Base-by-base conservation (phyloP, 2,888 invertebrate genomes). In the Hermodice carunculata region DNA sequence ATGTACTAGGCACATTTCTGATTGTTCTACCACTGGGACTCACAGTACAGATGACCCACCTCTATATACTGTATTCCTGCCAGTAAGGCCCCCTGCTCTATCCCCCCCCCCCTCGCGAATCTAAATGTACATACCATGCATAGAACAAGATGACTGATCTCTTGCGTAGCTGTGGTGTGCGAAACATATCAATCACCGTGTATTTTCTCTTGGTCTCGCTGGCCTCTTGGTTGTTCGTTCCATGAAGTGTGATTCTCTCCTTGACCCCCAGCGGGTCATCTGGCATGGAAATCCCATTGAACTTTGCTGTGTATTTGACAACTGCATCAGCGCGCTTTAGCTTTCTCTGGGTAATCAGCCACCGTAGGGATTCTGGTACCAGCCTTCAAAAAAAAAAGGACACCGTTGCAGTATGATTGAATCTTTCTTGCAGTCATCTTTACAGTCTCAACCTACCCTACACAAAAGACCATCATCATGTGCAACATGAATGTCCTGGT, bases 311-410 rank as follows among this genome's bases (percentile, higher is more conserved):
- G 11, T 44, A 49, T 17, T 26, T n/a, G 4, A 67, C 46, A 5
- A 69, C 34, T 24, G 28, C 31, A 28, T 69, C 61, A 8, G 67
- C 66, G 22, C 53, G 52, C 14, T 49, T 32, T 28, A 71, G 64
- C 28, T 73, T 75, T 8, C 75, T 66, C 26, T 75, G 71, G 60
- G 78, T 67, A 8, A 81, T 66, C 51, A 83, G 67, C 83, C 83
- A 83, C 17, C 83, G 59, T 11, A 81, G 66, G 29, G 82, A 82
- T 61, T 83, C 83, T 5, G 82, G 82, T 19, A 82, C 68, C 5
- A 81, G 22, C 70, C 82, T 81, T 66, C 0, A 69, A 58, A 19
- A n/a, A 37, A 37, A 40, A 19, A 51, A 42, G 29, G 6, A 42
- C 5, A 28, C 8, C n/a, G n/a, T n/a, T n/a, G 14, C 8, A n/a